Conservation (phyloP, 1,140 invertebrate species). For the Drosophila takahashii region DNA sequence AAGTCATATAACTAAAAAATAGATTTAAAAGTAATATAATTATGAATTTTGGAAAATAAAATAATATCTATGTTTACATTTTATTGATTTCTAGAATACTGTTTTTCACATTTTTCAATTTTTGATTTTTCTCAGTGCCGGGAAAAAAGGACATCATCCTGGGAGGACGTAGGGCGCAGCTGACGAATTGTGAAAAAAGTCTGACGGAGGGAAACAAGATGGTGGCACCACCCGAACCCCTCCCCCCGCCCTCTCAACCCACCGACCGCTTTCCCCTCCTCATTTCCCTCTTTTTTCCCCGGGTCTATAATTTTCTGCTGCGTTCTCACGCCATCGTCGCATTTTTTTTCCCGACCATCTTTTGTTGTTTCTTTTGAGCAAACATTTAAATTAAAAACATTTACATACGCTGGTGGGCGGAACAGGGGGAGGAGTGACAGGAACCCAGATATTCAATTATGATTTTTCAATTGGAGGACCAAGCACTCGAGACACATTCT, state of each 20-base stretch:
- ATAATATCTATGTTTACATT: too few relatives aligned
- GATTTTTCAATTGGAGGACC: constrained; percentile 66
- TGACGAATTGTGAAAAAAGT: constrained; percentile 82
- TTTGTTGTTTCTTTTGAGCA: constrained; percentile 68
- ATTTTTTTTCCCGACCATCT: constrained; percentile 56
- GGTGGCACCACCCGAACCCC: constrained; percentile 38
- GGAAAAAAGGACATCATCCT: constrained; percentile 54
- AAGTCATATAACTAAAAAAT: too few relatives aligned
- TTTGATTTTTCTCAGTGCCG: constrained; percentile 1
- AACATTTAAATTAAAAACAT: constrained; percentile 83
- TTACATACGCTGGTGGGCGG: constrained; percentile 58
- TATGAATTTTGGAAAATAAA: too few relatives aligned
- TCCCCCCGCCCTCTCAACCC: neutral
- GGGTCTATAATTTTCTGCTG: constrained; percentile 74
- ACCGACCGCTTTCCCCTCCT: neutral
- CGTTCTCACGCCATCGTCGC: constrained; percentile 82
- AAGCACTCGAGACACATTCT: constrained; percentile 52
- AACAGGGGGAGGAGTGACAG: constrained; percentile 49
- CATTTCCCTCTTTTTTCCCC: constrained; percentile 10
- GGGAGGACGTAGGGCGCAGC: constrained; percentile 62
- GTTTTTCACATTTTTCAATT: too few relatives aligned
- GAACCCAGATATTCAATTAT: constrained; percentile 77
- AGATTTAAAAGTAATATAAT: too few relatives aligned
- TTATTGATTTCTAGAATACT: too few relatives aligned
- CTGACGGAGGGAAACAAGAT: constrained; percentile 54